Evolutionary conservation across 2,797 vertebrate species (phyloP), one percentile per base, ranked within the genome.

Genomic region (Clamator glandarius): DNA sequence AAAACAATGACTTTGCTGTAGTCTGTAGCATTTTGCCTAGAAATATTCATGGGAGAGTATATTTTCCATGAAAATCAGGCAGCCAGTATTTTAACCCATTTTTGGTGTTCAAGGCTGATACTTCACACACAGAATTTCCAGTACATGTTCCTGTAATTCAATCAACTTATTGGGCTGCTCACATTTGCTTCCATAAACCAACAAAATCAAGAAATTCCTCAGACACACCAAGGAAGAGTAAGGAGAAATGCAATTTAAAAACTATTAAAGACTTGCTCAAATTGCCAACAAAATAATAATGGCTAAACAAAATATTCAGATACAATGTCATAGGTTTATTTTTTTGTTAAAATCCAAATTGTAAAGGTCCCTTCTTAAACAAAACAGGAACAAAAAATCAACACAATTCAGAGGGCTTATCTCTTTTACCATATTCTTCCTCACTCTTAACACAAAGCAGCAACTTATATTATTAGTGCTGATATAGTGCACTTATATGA

Each of bases 291-390:
- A 85, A 94, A 90, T 44, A 78, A 92, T 4, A 48, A 85, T 9
- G 64, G 48, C 67, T 76, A 11, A 73, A 92, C 84, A 86, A 92
- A 79, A 83, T 61, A 78, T 50, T 84, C 58, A 61, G 93, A 84
- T 95, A 78, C 69, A 92, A 92, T 20, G 81, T 74, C 87, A 78
- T 69, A 78, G 46, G 46, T 48, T 48, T 15, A 76, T 74, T 93
- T 97, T 76, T 46, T 90, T 92, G 92, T 96, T 96, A 8, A 75
- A 95, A 96, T 97, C 96, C 92, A 92, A 92, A 94, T 93, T 91
- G 80, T 83, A 97, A 97, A 97, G 93, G 90, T 96, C 94, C 91
- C 95, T 94, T 97, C 96, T 91, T 84, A 96, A 97, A 97, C 93
- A 93, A 97, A 97, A 97, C 76, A 80, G 90, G 95, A 96, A 85